Evolutionary conservation across 2,113 vertebrate genomes (phyloP), one percentile per base, ranked within the genome.

Genomic region (Hypocryptadius cinnamomeus): DNA sequence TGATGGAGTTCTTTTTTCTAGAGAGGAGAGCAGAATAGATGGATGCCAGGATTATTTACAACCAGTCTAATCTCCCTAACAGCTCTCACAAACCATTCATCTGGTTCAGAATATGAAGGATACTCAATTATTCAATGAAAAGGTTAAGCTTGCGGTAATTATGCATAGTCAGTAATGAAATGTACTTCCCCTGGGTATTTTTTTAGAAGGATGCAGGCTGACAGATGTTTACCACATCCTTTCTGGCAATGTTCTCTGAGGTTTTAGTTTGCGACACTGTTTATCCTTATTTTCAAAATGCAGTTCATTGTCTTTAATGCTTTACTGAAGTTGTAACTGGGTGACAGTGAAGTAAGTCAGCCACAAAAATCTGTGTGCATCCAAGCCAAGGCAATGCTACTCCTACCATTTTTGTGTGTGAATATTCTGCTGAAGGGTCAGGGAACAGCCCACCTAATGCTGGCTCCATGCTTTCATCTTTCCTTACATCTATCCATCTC

Each of bases 211-310:
- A 89, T 60, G 39, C 47, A 85, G 35, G 16, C 71, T 76, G 70
- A 85, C 86, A 94, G 85, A 90, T 87, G 56, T 85, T 94, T 83
- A 91, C 93, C 90, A 94, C 87, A 97, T 97, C 90, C 95, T 96
- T 92, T 94, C 51, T 85, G 64, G 59, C 42, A 61, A 37, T 59
- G 25, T 91, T 87, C 87, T 89, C 61, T 84, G 79, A 60, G 65
- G 50, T 72, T 91, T 96, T 73, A 39, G 42, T 80, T 90, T 92
- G 85, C 1, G 3, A 85, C 60, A 83, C 35, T 56, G 44, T 64
- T 85, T 87, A 44, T 81, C 8, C 15, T 63, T 87, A 66, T 84
- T 92, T 90, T 92, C n/a, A 85, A 56, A 95, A 91, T 84, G 39
- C 37, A 89, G 23, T 54, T 87, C 17, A 20, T 63, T 81, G 39